Conservation (phyloP, 1,140 invertebrate species). For the Listronotus bonariensis region DNA sequence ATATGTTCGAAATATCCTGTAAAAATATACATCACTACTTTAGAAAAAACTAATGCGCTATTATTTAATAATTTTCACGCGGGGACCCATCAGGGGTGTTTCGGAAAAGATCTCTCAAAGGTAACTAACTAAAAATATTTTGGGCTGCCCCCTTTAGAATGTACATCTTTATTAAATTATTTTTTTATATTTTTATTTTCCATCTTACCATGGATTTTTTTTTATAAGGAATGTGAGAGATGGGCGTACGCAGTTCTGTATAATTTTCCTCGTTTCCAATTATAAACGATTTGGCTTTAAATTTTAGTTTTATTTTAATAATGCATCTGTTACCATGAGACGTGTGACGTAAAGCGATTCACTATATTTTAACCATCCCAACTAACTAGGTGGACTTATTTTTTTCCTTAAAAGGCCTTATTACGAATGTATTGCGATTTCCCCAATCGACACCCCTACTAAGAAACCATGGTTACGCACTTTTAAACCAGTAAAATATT, state of each 20-base stretch:
- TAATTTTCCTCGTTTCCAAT: conserved; percentile 2
- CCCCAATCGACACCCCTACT: too few relatives aligned
- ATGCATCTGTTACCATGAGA: background rate
- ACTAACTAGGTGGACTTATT: background rate
- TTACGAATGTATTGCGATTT: background rate
- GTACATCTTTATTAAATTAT: conserved; percentile 33
- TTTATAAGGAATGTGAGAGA: conserved; percentile 49
- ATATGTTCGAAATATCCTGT: conserved; percentile 8
- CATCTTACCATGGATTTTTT: conserved; percentile 43
- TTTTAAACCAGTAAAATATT: too few relatives aligned
- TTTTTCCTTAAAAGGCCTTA: background rate
- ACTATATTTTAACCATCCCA: background rate
- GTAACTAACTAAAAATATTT: conserved; percentile 63
- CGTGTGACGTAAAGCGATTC: conserved; percentile 7
- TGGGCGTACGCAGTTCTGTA: conserved; percentile 46
- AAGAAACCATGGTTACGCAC: too few relatives aligned
- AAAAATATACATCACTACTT: conserved; percentile 29
- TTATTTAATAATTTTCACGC: conserved; percentile 58
- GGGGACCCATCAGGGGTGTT: conserved; percentile 73
- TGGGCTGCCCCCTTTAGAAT: conserved; percentile 57
- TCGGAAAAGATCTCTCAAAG: conserved; percentile 92
- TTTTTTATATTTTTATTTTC: conserved; percentile 29
- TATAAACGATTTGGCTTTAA: conserved; percentile 18
- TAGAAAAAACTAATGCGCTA: conserved; percentile 60
- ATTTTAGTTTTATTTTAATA: conserved; percentile 5